phyloP scores from a whole-genome alignment of 1,140 invertebrate genomes.

The Steinernema khuongi region DNA sequence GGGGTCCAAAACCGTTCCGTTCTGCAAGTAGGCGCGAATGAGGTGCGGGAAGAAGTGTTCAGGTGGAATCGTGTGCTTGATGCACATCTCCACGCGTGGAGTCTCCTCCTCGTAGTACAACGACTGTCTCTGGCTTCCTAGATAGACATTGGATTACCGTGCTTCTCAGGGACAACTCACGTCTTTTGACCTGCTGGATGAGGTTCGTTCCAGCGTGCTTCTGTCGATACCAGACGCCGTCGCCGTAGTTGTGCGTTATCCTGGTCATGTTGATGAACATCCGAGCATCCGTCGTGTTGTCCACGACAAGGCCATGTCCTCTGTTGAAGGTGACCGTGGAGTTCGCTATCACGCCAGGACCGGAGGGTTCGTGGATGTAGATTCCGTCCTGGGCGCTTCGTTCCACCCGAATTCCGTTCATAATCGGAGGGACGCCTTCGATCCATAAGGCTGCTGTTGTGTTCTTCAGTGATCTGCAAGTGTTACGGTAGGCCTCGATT shows the following conservation, averaged over 20 bases:
- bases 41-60: slow-evolving; percentile 53
- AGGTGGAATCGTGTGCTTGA: slow-evolving; percentile 33
- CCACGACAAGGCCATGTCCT: slow-evolving; percentile 54
- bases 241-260: slow-evolving; percentile 51
- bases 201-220: slow-evolving; percentile 30
- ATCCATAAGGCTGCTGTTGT: slow-evolving; percentile 53
- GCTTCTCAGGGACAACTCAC: slow-evolving; percentile 15
- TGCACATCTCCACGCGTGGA: slow-evolving; percentile 53
- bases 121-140: slow-evolving; percentile 17
- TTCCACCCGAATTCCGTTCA: slow-evolving; percentile 55
- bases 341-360: slow-evolving; percentile 55
- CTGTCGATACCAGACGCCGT: slow-evolving; percentile 56
- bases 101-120: slow-evolving; percentile 44
- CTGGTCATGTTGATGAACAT: slow-evolving; percentile 51
- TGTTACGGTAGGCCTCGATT: background rate
- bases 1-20: slow-evolving; percentile 51
- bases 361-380: slow-evolving; percentile 48
- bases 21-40: slow-evolving; percentile 43
- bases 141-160: background rate
- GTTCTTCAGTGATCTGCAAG: slow-evolving; percentile 48
- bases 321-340: slow-evolving; percentile 52
- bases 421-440: slow-evolving; percentile 58
- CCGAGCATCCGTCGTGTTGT: slow-evolving; percentile 54
- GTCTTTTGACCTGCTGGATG: slow-evolving; percentile 24
- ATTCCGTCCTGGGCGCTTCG: slow-evolving; percentile 54